phyloP scores from a whole-genome alignment of 2,797 vertebrate species.

The Enteromius thamalakanensis region DNA sequence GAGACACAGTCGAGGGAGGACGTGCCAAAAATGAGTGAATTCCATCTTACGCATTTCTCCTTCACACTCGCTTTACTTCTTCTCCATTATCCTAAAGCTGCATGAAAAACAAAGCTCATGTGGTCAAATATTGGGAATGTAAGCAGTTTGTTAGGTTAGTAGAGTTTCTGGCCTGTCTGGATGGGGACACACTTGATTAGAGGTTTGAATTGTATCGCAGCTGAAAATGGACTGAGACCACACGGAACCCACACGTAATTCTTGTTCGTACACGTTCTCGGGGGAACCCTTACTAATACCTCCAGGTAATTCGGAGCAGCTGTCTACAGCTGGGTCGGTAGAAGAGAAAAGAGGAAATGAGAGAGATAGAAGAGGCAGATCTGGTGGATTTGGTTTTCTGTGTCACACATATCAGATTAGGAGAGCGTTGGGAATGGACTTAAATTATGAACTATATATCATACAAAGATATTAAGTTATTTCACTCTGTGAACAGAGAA shows the following conservation, averaged over 20 bases:
- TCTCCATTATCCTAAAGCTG: constrained; percentile 28
- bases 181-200: constrained; percentile 30
- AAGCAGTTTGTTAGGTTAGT: constrained; percentile 22
- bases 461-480: constrained; percentile 27
- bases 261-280: constrained; percentile 64
- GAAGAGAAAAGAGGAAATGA: constrained; percentile 42
- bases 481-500: background rate
- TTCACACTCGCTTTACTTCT: background rate
- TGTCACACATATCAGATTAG: constrained; percentile 48
- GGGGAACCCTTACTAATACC: constrained; percentile 66
- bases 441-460: constrained; percentile 17
- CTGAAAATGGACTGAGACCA: constrained; percentile 43
- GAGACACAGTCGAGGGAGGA: background rate
- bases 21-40: constrained; percentile 31
- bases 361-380: constrained; percentile 42
- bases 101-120: constrained; percentile 15
- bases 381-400: constrained; percentile 44
- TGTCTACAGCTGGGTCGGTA: constrained; percentile 58
- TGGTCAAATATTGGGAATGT: background rate
- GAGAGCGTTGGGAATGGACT: constrained; percentile 23
- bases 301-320: constrained; percentile 77
- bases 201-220: constrained; percentile 20
- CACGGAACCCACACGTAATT: constrained; percentile 63
- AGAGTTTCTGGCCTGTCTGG: constrained; percentile 13
- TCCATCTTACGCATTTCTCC: constrained; percentile 14